These are phyloP conservation scores for Trachelus iudaicus DNA, from an alignment of 2,888 invertebrate genomes.

Conservation along the genomic window DNA sequence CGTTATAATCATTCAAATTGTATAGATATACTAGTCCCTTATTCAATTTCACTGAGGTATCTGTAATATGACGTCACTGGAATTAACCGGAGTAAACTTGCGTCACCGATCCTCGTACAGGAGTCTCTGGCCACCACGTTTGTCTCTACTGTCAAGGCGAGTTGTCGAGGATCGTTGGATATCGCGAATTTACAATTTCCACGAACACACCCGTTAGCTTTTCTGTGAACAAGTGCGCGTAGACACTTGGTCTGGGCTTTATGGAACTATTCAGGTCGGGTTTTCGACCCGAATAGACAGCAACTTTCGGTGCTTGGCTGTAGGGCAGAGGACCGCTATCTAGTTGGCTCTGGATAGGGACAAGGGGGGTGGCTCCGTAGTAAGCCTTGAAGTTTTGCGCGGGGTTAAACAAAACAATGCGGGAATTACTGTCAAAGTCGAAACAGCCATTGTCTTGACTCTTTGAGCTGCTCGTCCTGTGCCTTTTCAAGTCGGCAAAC, in stretches of 20 bases:
- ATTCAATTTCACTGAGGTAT: no score
- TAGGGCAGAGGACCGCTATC: constrained; percentile 16
- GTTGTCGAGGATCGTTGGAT: neutral
- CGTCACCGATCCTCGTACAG: no score
- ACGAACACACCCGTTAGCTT: no score
- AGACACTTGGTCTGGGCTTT: neutral
- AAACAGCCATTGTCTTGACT: constrained; percentile 29
- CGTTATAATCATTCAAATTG: no score
- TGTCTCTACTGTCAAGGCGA: neutral
- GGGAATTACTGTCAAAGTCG: constrained; percentile 34
- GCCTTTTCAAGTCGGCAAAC: constrained; percentile 29
- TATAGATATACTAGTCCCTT: no score
- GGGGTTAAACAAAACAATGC: constrained; percentile 40
- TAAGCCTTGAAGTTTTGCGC: constrained; percentile 9
- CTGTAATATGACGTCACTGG: no score
- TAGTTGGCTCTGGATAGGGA: constrained; percentile 13
- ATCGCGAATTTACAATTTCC: no score
- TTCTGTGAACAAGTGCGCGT: neutral
- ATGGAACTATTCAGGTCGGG: constrained; percentile 35
- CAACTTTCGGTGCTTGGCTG: constrained; percentile 24
- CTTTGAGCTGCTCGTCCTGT: neutral
- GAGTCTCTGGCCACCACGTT: neutral
- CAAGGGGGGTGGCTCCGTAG: constrained; percentile 10
- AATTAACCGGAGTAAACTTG: no score
- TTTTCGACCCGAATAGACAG: constrained; percentile 38